A percentile compares a stretch with the other conserved stretches of the same genome.
phyloP scores from a whole-genome alignment of 1,140 invertebrate species.

The Drosophila pectinifera region DNA sequence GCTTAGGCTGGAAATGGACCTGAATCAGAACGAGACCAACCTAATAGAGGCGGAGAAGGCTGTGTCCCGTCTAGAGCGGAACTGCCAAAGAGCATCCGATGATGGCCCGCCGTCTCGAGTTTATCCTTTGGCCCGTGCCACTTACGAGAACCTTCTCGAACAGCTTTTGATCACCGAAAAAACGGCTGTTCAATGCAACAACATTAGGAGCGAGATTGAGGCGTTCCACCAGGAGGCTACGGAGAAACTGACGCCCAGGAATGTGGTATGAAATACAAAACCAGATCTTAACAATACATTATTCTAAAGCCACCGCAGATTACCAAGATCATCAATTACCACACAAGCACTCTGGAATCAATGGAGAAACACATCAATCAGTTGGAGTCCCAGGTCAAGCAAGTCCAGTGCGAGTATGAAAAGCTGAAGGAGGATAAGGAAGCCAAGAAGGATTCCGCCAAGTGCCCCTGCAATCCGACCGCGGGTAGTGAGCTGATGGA shows the following conservation, averaged over 20 bases:
- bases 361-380: constrained; percentile 40
- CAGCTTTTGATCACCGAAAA: constrained; percentile 42
- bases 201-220: constrained; percentile 33
- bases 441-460: constrained; percentile 1
- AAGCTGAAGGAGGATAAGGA: constrained; percentile 7
- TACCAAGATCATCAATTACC: constrained; percentile 34
- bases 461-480: constrained; percentile 7
- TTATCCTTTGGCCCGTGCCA: constrained; percentile 8
- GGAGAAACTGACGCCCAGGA: neutral
- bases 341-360: constrained; percentile 13
- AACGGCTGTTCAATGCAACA: constrained; percentile 32
- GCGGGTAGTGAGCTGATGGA: neutral
- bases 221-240: constrained; percentile 14
- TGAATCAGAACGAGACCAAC: constrained; percentile 38
- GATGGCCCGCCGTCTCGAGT: no score
- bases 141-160: constrained; percentile 31
- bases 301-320: constrained; percentile 23
- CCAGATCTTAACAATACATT: neutral
- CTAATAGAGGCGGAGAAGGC: constrained; percentile 30
- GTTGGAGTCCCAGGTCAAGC: neutral
- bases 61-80: constrained; percentile 12
- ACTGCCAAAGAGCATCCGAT: neutral
- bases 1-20: constrained; percentile 40
- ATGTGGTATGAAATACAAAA: constrained; percentile 24
- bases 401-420: constrained; percentile 8